A percentile compares a stretch with the other conserved stretches of the same genome.
Conservation (phyloP, 1,140 invertebrate species). For the Drosophila nasuta region DNA sequence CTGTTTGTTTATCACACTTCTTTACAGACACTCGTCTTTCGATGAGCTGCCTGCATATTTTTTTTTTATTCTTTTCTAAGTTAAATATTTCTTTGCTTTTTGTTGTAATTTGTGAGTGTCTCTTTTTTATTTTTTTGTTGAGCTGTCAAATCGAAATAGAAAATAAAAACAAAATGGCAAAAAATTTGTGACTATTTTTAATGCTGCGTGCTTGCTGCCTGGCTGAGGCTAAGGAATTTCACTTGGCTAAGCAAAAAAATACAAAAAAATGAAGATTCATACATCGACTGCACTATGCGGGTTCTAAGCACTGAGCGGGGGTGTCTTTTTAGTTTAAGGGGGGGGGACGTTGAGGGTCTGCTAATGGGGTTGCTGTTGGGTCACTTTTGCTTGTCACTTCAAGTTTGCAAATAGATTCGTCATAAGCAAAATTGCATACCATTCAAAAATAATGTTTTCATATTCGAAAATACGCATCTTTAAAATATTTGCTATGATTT, state of each 20-base stretch:
- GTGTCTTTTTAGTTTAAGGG: not conserved
- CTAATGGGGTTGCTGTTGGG: conserved; percentile 31
- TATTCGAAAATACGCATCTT: not conserved
- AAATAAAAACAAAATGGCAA: conserved; percentile 56
- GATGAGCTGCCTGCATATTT: conserved; percentile 54
- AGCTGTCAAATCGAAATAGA: conserved; percentile 64
- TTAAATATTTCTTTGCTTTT: conserved; percentile 30
- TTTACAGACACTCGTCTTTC: conserved; percentile 18
- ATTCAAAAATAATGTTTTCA: conserved; percentile 2
- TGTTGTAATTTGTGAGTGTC: conserved; percentile 42
- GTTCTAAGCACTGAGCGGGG: conserved; percentile 20
- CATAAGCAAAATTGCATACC: conserved; percentile 12
- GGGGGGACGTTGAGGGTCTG: not conserved
- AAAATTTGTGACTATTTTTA: conserved; percentile 65
- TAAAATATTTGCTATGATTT: not conserved
- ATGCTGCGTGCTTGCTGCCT: conserved; percentile 60
- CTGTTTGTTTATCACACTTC: conserved; percentile 38
- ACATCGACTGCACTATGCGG: conserved; percentile 38
- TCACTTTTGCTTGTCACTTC: conserved; percentile 33
- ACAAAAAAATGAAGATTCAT: conserved; percentile 32
- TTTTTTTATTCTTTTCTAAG: conserved; percentile 25
- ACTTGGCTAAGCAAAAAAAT: conserved; percentile 47
- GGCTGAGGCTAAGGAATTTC: conserved; percentile 71
- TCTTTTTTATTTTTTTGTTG: conserved; percentile 43
- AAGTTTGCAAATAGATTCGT: conserved; percentile 29